A percentile compares a stretch with the other conserved stretches of the same genome.
phyloP scores from a whole-genome alignment of 2,888 invertebrate genomes.

The Choreutis nemorana region DNA sequence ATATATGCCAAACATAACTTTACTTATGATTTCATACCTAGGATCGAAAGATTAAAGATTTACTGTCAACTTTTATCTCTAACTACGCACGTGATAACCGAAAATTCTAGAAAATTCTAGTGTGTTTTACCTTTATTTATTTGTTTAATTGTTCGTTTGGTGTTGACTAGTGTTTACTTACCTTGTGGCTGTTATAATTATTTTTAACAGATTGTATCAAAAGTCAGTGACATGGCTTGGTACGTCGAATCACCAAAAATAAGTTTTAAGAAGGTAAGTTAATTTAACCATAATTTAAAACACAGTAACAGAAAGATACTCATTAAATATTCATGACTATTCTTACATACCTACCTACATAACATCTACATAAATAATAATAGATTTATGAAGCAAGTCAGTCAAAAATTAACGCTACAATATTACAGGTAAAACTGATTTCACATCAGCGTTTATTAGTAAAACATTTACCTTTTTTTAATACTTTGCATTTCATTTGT shows the following conservation, averaged over 20 bases:
- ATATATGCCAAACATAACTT: slow-evolving; percentile 43
- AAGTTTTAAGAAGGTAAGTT: slow-evolving; percentile 64
- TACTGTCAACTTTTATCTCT: slow-evolving; percentile 30
- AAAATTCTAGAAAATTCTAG: slow-evolving; percentile 49
- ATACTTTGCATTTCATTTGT: too few relatives aligned
- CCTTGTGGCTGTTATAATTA: slow-evolving; percentile 34
- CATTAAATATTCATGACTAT: too few relatives aligned
- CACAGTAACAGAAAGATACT: too few relatives aligned
- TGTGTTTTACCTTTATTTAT: too few relatives aligned
- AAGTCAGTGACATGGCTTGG: slow-evolving; percentile 61
- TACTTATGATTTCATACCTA: slow-evolving; percentile 31
- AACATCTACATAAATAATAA: too few relatives aligned
- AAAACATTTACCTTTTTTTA: too few relatives aligned
- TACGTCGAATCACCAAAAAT: slow-evolving; percentile 63
- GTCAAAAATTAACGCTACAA: too few relatives aligned
- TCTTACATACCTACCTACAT: too few relatives aligned
- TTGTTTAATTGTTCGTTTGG: slow-evolving; percentile 26
- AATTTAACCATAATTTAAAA: too few relatives aligned
- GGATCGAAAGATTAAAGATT: slow-evolving; percentile 31
- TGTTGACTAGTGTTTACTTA: slow-evolving; percentile 41
- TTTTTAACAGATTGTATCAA: slow-evolving; percentile 52
- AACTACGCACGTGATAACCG: slow-evolving; percentile 40
- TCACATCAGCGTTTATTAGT: too few relatives aligned
- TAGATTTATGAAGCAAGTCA: too few relatives aligned
- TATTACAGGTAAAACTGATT: too few relatives aligned